Base-by-base conservation (phyloP, 2,888 invertebrate species). In the Tenthredo amoena region DNA sequence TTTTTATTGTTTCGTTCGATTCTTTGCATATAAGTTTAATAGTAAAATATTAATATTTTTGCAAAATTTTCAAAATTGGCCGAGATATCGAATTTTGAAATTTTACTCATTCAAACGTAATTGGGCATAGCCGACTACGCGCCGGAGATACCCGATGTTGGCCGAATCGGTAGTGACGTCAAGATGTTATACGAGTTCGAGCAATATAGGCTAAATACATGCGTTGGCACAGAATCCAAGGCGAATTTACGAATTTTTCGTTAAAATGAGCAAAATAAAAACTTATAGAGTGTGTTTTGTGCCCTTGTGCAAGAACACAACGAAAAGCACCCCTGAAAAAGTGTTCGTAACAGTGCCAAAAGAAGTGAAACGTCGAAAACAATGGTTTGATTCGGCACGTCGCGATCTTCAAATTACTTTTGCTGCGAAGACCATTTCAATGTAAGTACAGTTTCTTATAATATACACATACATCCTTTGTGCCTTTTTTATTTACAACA, bases 401-500 rank as follows among this genome's bases (percentile, higher is more conserved):
- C 82, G 84, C 9, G 55, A 71, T 40, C 43, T 83, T 86, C 84
- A 55, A 83, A 79, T 86, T 84, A 79, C 84, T 85, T 81, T 84
- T 85, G 85, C 71, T 86, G 86, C 81, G 86, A 86, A 79, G 86
- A 86, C 74, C 86, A 86, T 82, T 86, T 86, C 68, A 74, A 86
- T 76, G 86, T 86, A 84, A 86, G 86, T 85, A 85, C 71, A 76
- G 72, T 31, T 71, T 65, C 62, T 21, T 84, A 55, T 55, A 72
- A 34, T 84, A 68, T 50, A 7, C 4, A 31, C 71, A 31, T 31
- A 37, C 15, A 15, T 71, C 31, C 3, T 31, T 2, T 58, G 21
- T 43, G 43, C 43, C 43, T 43, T 43, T 43, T 43, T 43, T 43
- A 43, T 43, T 43, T 43, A 43, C 43, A 43, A 43, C 7, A 71